Conservation (phyloP, 2,888 invertebrate species). For the Uloborus plumipes region DNA sequence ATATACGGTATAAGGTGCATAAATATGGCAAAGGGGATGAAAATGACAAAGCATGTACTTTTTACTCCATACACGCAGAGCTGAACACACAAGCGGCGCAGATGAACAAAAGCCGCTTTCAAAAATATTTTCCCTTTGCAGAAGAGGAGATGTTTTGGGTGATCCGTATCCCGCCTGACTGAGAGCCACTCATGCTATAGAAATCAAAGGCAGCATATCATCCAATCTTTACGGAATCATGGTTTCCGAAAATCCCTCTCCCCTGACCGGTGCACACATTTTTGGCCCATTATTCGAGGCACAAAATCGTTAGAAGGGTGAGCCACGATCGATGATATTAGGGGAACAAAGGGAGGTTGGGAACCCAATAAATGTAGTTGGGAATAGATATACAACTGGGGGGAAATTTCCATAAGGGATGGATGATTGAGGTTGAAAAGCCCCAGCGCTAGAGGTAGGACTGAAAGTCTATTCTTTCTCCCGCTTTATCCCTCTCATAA, state of each 20-base stretch:
- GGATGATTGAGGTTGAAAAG: slow-evolving; percentile 35
- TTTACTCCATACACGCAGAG: too few species aligned
- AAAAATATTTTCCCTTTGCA: too few species aligned
- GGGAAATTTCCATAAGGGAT: slow-evolving; percentile 16
- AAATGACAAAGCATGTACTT: too few species aligned
- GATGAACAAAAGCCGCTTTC: too few species aligned
- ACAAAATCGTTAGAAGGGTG: neutral
- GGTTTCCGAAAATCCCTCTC: slow-evolving; percentile 26
- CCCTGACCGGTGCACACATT: slow-evolving; percentile 47
- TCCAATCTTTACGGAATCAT: slow-evolving; percentile 62
- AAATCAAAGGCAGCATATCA: slow-evolving; percentile 46
- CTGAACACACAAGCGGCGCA: too few species aligned
- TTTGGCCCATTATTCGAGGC: slow-evolving; percentile 61
- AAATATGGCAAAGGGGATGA: too few species aligned
- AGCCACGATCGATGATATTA: slow-evolving; percentile 20
- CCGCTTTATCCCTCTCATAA: neutral
- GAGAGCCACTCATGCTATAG: too few species aligned
- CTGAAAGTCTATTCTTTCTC: neutral
- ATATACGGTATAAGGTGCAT: too few species aligned
- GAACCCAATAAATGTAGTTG: neutral
- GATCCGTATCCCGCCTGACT: too few species aligned
- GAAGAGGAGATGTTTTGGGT: too few species aligned
- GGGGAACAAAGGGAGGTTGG: slow-evolving; percentile 31
- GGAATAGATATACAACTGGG: slow-evolving; percentile 37
- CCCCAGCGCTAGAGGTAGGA: slow-evolving; percentile 38